Base-by-base conservation (phyloP, 2,797 vertebrate species). In the Oreochromis grahami region DNA sequence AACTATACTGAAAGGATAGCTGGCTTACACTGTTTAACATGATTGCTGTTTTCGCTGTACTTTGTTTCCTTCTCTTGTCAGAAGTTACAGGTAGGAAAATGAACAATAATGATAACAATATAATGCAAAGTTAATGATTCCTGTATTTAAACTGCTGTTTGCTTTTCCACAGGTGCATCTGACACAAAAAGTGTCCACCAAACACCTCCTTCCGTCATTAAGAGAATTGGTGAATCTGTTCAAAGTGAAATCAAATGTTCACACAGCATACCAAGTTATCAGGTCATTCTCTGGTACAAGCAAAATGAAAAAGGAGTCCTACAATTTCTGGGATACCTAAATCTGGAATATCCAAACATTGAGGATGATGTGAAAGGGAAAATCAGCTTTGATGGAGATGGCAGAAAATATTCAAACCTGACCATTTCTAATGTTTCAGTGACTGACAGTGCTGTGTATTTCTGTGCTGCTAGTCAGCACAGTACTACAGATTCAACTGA, bases 211-310 rank as follows among this genome's bases (percentile, higher is more conserved):
- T 68, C 8, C 63, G 76, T 92, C 17, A 41, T 88, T 4, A 84
- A 86, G 50, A 80, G 13, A 51, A 3, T 3, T 11, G 50, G 53
- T 50, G 82, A 92, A 81, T 86, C 86, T 15, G 79, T 87, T 32
- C 10, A 32, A 52, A 68, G 24, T 12, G 82, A 88, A 43, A 85
- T 93, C 5, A 10, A 7, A 6, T 94, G 92, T 77, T 83, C 81
- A 43, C 91, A 93, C 81, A 77, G 19, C 5, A 86, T 82, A 4
- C 1, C 6, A 4, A 5, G 4, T 7, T 79, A 94, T 7, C 0
- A 3, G 3, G 1, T 1, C 0, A 92, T 94, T 6, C 70, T 89
- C 26, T 94, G 92, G 94, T 92, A 91, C 63, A 91, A 87, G 80
- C 89, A 90, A 60, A 80, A 88, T 3, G 2, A 74, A 79, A 2